Evolutionary conservation across 2,797 vertebrate species (phyloP).

Genomic region (Lacerta viridis): DNA sequence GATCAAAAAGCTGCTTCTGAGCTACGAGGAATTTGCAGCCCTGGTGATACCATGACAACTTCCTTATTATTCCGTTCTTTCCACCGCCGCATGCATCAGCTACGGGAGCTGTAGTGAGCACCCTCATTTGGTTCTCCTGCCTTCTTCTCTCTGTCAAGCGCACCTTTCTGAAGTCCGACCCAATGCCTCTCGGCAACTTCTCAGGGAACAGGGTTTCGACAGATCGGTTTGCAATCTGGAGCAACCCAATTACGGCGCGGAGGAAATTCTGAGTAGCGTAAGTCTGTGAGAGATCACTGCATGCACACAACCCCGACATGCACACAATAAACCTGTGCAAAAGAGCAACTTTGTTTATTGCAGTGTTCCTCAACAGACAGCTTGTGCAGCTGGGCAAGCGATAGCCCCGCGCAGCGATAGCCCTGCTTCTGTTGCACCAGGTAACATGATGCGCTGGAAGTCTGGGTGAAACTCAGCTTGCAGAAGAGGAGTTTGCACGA

Average conservation of each 20-base stretch:
- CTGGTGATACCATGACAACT: background rate
- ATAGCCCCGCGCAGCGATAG: background rate
- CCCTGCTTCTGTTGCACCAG: background rate
- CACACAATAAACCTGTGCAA: background rate
- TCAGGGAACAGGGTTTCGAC: background rate
- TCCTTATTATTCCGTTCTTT: background rate
- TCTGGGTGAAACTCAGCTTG: too few relatives aligned
- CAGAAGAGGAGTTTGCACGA: too few relatives aligned
- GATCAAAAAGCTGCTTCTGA: constrained; percentile 1
- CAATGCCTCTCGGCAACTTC: background rate
- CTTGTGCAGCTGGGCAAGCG: background rate
- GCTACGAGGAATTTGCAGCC: background rate
- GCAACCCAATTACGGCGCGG: background rate
- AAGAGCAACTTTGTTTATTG: background rate
- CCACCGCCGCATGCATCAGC: background rate
- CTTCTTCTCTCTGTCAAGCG: constrained; percentile 41
- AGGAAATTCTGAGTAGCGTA: background rate
- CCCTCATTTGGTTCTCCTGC: accelerated
- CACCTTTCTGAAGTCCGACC: background rate
- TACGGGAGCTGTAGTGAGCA: background rate
- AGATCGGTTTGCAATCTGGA: background rate
- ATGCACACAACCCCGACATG: background rate
- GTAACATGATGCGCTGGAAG: too few relatives aligned
- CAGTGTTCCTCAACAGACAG: background rate
- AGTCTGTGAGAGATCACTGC: background rate